These are phyloP conservation scores for Macroglossus sobrinus DNA, from an alignment of 2,113 vertebrate genomes.

Conservation along the genomic window DNA sequence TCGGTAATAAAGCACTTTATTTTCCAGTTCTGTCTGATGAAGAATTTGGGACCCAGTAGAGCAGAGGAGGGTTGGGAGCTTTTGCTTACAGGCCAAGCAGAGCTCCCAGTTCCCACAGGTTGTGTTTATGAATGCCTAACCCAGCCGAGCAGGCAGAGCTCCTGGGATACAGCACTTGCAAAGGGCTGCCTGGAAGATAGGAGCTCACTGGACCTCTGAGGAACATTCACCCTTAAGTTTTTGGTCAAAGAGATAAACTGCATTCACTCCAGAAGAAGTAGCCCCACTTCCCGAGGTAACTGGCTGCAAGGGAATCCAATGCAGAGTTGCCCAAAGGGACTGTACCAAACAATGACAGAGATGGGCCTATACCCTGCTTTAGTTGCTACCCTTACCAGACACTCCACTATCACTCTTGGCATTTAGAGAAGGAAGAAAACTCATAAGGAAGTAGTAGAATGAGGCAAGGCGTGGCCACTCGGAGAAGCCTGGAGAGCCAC, in stretches of 20 bases:
- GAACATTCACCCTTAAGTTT: not conserved
- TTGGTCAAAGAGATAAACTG: not conserved
- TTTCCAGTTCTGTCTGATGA: conserved; percentile 26
- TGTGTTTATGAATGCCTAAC: not conserved
- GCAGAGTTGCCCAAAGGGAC: not conserved
- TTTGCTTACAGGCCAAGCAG: not conserved
- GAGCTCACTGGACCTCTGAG: not conserved
- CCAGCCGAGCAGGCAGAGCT: not conserved
- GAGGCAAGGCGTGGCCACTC: not conserved
- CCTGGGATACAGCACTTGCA: not conserved
- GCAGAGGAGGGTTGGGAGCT: not conserved
- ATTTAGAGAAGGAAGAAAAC: not conserved
- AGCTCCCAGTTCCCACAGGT: not conserved
- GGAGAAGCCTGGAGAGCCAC: not conserved
- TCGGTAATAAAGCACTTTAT: conserved; percentile 70
- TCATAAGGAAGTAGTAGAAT: not conserved
- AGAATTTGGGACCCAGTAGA: not conserved
- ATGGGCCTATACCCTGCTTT: not conserved
- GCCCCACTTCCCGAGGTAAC: not conserved
- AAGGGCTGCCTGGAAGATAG: not conserved
- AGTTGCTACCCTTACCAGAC: no score
- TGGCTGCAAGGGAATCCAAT: not conserved
- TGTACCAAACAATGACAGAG: not conserved
- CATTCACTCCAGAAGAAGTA: not conserved
- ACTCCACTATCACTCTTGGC: not conserved